These are phyloP conservation scores for Torymus tubicola DNA, from an alignment of 2,888 invertebrate genomes.

Conservation along the genomic window DNA sequence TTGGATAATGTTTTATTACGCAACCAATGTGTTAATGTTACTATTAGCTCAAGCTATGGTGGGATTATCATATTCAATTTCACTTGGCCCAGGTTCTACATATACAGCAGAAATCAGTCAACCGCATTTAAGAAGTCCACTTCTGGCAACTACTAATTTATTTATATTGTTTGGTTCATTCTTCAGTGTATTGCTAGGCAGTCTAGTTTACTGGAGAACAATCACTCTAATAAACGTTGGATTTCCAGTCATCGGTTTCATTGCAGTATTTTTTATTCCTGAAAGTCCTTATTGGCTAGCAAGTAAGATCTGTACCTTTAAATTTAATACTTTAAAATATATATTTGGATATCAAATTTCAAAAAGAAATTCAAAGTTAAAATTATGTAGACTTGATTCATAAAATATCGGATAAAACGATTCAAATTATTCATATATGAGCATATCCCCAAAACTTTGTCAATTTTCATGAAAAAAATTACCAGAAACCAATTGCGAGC, in stretches of 20 bases:
- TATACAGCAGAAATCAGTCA: conserved; percentile 27
- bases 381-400: too few relatives aligned
- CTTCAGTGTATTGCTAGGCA: neutral
- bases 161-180: conserved; percentile 1
- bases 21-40: neutral
- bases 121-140: conserved; percentile 9
- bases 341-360: too few relatives aligned
- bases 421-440: too few relatives aligned
- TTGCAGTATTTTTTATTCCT: conserved; percentile 13
- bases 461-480: too few relatives aligned
- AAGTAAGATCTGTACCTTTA: neutral
- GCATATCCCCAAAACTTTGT: too few relatives aligned
- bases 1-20: conserved; percentile 32
- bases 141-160: conserved; percentile 15
- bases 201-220: neutral
- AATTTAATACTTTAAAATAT: too few relatives aligned
- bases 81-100: conserved; percentile 5
- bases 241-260: neutral
- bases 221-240: neutral
- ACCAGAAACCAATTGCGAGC: too few relatives aligned
- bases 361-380: too few relatives aligned
- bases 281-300: conserved; percentile 28
- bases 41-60: conserved; percentile 1
- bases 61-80: neutral
- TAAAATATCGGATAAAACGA: too few relatives aligned